Evolutionary conservation across 2,113 vertebrate genomes (phyloP).

Genomic region (Pipra filicauda): DNA sequence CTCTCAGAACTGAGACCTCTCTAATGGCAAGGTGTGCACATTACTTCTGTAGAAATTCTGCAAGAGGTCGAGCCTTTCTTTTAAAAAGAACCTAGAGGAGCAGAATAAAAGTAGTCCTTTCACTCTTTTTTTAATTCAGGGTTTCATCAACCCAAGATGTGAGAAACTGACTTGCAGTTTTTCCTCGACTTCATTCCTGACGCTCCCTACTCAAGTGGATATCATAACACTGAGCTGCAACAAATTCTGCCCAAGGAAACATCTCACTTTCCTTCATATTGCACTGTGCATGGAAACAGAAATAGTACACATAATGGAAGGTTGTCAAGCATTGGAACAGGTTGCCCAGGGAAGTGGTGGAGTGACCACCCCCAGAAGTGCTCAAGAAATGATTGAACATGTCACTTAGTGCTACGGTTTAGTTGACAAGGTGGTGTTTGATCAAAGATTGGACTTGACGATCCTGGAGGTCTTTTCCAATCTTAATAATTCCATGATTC

Average conservation of each 20-base stretch:
- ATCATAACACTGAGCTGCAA: neutral
- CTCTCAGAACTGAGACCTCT: neutral
- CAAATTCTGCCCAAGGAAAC: neutral
- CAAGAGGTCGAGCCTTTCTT: neutral
- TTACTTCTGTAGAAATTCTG: neutral
- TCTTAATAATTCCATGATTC: too few species aligned
- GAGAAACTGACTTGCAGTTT: neutral
- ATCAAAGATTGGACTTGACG: neutral
- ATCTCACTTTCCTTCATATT: neutral
- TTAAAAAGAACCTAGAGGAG: neutral
- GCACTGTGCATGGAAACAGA: neutral
- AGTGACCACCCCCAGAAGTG: too few species aligned
- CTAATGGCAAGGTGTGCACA: accelerated
- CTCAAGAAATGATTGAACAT: neutral
- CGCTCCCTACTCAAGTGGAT: neutral
- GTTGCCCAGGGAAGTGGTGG: accelerated
- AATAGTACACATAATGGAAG: neutral
- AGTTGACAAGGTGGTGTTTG: neutral
- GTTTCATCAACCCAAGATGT: neutral
- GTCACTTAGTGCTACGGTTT: neutral
- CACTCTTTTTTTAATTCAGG: neutral
- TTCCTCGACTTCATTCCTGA: neutral
- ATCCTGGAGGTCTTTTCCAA: neutral
- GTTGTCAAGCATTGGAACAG: accelerated
- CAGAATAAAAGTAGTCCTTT: neutral